Percentiles rank a stretch among this genome's conserved stretches.
Evolutionary conservation across 1,140 invertebrate species (phyloP).

Genomic region (Drosophila sechellia): DNA sequence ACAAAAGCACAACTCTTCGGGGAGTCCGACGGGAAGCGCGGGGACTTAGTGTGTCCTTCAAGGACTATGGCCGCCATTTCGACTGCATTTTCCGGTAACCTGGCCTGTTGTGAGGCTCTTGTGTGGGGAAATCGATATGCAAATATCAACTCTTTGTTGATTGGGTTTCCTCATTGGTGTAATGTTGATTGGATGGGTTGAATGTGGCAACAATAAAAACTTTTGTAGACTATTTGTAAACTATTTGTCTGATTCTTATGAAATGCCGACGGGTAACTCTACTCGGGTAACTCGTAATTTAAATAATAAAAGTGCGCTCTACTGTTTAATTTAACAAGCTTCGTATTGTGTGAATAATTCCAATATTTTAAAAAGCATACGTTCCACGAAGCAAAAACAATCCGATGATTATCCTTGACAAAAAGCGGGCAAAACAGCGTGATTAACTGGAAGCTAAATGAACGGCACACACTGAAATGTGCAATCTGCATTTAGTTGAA

Average conservation of each 20-base stretch:
- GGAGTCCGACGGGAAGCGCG: constrained; percentile 5
- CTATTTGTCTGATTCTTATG: no score
- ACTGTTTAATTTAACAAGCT: no score
- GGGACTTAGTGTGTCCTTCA: constrained; percentile 19
- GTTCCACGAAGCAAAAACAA: constrained; percentile 5
- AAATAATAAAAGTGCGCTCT: no score
- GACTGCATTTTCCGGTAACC: constrained; percentile 55
- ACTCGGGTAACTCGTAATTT: no score
- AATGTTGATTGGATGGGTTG: background rate
- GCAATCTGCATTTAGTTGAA: constrained; percentile 64
- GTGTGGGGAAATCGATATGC: constrained; percentile 38
- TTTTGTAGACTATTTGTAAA: no score
- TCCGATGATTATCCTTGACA: constrained; percentile 3
- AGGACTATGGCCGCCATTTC: constrained; percentile 34
- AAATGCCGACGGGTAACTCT: no score
- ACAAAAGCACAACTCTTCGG: constrained; percentile 74
- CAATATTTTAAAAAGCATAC: no score
- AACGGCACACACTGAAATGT: constrained; percentile 43
- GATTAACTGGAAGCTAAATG: constrained; percentile 44
- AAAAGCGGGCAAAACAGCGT: constrained; percentile 7
- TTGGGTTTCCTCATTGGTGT: constrained; percentile 1
- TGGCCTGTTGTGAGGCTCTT: constrained; percentile 17
- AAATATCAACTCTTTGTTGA: constrained; percentile 32
- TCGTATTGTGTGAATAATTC: no score
- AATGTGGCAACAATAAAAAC: background rate